A percentile compares a stretch with the other conserved stretches of the same genome.
Conservation (phyloP, 2,888 invertebrate species). For the Glaucopsyche alexis region DNA sequence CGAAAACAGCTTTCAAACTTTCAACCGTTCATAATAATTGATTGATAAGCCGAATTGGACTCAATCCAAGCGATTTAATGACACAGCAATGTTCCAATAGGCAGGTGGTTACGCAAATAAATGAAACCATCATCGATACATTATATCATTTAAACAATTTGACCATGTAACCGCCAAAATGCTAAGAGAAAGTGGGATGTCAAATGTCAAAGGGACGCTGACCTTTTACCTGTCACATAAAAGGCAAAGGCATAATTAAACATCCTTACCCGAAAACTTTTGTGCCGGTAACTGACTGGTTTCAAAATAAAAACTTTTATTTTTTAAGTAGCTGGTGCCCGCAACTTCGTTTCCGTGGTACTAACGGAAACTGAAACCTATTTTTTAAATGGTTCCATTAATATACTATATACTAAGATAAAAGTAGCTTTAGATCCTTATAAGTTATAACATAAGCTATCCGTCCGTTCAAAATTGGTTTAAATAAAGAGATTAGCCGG, state of each 20-base stretch:
- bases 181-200: slow-evolving; percentile 32
- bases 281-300: not conserved
- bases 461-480: no score
- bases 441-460: no score
- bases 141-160: slow-evolving; percentile 26
- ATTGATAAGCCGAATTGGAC: not conserved
- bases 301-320: not conserved
- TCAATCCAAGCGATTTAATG: not conserved
- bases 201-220: slow-evolving; percentile 30
- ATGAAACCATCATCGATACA: slow-evolving; percentile 20
- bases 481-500: no score
- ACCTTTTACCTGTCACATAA: slow-evolving; percentile 25
- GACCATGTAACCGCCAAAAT: slow-evolving; percentile 27
- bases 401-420: no score
- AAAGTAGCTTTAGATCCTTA: no score
- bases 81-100: not conserved
- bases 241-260: slow-evolving; percentile 26
- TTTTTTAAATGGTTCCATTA: no score
- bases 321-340: not conserved
- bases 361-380: no score
- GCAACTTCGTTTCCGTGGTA: no score
- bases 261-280: slow-evolving; percentile 1
- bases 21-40: not conserved
- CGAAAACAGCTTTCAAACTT: not conserved
- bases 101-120: slow-evolving; percentile 21